phyloP scores from a whole-genome alignment of 1,140 invertebrate genomes.

The Drosophila sucinea region DNA sequence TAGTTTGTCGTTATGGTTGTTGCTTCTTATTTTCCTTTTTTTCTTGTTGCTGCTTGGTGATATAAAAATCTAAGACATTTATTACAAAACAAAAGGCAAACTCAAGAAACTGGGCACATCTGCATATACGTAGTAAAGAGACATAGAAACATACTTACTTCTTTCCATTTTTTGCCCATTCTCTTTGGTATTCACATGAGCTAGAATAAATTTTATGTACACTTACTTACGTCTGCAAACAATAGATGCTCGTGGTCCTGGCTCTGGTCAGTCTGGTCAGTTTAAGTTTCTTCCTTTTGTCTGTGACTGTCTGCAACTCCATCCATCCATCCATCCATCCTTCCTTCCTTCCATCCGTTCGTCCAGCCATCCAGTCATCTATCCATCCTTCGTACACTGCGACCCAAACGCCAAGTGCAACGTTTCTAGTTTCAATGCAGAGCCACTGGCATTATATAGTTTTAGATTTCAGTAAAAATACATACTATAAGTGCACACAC shows the following conservation, averaged over 20 bases:
- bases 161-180: not conserved
- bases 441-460: constrained; percentile 65
- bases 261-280: constrained; percentile 45
- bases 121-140: constrained; percentile 53
- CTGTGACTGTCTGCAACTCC: constrained; percentile 40
- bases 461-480: constrained; percentile 72
- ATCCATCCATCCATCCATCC: constrained; percentile 23
- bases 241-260: constrained; percentile 60
- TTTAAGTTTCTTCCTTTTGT: constrained; percentile 51
- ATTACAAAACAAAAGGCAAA: constrained; percentile 73
- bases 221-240: constrained; percentile 80
- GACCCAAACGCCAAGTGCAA: constrained; percentile 62
- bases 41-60: not conserved
- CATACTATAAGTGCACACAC: constrained; percentile 34
- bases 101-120: constrained; percentile 69
- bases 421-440: constrained; percentile 67
- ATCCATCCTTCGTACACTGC: not conserved
- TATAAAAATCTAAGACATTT: constrained; percentile 67
- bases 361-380: not conserved
- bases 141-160: not conserved
- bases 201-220: constrained; percentile 78
- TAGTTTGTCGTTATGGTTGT: constrained; percentile 61
- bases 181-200: constrained; percentile 39
- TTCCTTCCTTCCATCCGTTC: not conserved
- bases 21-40: constrained; percentile 14